phyloP scores from a whole-genome alignment of 2,113 vertebrate species.

The Thymallus thymallus region DNA sequence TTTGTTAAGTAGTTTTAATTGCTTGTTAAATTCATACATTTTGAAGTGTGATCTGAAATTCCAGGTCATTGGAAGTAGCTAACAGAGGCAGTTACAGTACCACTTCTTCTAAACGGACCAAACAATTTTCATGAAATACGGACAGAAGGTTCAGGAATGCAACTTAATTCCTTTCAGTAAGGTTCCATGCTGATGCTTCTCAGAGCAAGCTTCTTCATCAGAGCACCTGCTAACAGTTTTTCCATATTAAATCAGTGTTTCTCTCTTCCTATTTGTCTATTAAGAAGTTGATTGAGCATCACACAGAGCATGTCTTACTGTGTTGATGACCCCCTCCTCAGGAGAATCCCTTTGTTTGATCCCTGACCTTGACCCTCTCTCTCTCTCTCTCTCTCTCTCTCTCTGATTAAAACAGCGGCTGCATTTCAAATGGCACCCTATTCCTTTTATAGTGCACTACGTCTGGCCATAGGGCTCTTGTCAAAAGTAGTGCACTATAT shows the following conservation, averaged over 20 bases:
- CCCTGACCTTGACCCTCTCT: slow-evolving; percentile 21
- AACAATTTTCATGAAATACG: too few species aligned
- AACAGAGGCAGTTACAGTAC: neutral
- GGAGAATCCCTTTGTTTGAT: slow-evolving; percentile 21
- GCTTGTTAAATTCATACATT: neutral
- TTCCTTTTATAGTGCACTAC: too few species aligned
- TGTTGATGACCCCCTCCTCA: neutral
- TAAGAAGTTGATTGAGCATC: neutral
- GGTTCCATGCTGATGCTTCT: too few species aligned
- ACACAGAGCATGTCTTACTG: neutral
- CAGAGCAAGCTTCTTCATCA: too few species aligned
- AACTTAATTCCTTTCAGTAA: too few species aligned
- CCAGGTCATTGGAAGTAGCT: neutral
- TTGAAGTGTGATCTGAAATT: neutral
- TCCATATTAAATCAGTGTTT: neutral
- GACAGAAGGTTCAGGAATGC: too few species aligned
- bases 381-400: too few species aligned
- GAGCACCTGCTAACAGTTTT: neutral
- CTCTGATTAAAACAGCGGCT: slow-evolving; percentile 19
- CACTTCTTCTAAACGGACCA: too few species aligned
- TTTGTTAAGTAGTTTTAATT: neutral
- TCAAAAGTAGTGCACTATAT: too few species aligned
- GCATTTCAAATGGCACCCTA: too few species aligned
- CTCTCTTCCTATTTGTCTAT: neutral
- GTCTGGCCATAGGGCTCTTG: too few species aligned